Conservation (phyloP, 2,113 vertebrate species). For the Sander lucioperca region DNA sequence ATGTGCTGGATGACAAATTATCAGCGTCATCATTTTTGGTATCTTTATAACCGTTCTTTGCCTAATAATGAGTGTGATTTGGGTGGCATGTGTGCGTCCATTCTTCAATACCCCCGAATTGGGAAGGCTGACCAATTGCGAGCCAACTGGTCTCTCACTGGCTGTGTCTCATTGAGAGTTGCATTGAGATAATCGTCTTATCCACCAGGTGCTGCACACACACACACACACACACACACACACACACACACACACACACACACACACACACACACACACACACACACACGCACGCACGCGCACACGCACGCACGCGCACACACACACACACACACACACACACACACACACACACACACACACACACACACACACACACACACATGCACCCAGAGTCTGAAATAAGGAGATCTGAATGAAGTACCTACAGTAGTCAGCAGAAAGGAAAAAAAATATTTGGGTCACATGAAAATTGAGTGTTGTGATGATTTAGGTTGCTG, state of each 20-base stretch:
- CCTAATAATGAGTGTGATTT: slow-evolving; percentile 35
- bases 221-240: too few species aligned
- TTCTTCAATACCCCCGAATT: slow-evolving; percentile 35
- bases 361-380: not conserved
- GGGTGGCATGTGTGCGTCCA: not conserved
- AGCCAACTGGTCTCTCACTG: slow-evolving; percentile 23
- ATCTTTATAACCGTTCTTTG: not conserved
- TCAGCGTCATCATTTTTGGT: slow-evolving; percentile 28
- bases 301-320: too few species aligned
- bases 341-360: not conserved
- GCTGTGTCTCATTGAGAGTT: slow-evolving; percentile 41
- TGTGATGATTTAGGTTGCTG: slow-evolving; percentile 41
- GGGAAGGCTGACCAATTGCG: slow-evolving; percentile 42
- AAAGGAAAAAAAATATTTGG: slow-evolving; percentile 76
- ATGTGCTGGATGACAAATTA: slow-evolving; percentile 49
- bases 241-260: slow-evolving; percentile 5
- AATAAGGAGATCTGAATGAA: slow-evolving; percentile 54
- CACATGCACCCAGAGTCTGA: slow-evolving; percentile 25
- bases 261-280: not conserved
- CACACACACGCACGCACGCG: not conserved
- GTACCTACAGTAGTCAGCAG: slow-evolving; percentile 55
- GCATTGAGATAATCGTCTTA: slow-evolving; percentile 61
- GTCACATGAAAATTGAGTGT: slow-evolving; percentile 71
- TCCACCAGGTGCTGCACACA: slow-evolving; percentile 8
- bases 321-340: not conserved